A percentile compares a stretch with the other conserved stretches of the same genome.
Conservation (phyloP, 2,797 vertebrate genomes). For the Manis javanica region DNA sequence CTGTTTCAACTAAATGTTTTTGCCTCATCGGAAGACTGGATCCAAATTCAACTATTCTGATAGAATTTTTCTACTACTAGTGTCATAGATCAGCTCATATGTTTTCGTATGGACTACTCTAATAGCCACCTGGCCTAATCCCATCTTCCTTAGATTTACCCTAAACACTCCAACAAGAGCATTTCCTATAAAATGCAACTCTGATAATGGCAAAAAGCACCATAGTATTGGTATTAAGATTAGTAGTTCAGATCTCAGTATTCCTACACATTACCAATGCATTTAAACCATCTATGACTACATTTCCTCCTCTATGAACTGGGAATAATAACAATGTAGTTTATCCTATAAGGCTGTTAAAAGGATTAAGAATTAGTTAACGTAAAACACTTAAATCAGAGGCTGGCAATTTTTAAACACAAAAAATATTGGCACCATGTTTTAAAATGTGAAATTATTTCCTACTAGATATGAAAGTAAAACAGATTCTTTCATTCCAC, state of each 20-base stretch:
- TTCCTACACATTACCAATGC: background rate
- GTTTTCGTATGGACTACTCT: background rate
- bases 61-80: background rate
- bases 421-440: background rate
- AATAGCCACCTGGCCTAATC: background rate
- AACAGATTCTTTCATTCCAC: background rate
- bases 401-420: background rate
- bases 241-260: background rate
- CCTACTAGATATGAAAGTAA: background rate
- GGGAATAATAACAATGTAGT: background rate
- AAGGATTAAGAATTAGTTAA: background rate
- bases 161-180: background rate
- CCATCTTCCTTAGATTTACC: background rate
- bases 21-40: background rate
- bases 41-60: slow-evolving; percentile 7
- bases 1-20: background rate
- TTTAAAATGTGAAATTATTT: background rate
- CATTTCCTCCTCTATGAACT: background rate
- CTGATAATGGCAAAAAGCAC: background rate
- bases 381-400: background rate
- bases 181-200: background rate
- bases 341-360: background rate
- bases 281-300: background rate
- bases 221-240: background rate
- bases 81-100: background rate